Evolutionary conservation across 1,140 invertebrate genomes (phyloP).

Genomic region (Papilio polyxenes): DNA sequence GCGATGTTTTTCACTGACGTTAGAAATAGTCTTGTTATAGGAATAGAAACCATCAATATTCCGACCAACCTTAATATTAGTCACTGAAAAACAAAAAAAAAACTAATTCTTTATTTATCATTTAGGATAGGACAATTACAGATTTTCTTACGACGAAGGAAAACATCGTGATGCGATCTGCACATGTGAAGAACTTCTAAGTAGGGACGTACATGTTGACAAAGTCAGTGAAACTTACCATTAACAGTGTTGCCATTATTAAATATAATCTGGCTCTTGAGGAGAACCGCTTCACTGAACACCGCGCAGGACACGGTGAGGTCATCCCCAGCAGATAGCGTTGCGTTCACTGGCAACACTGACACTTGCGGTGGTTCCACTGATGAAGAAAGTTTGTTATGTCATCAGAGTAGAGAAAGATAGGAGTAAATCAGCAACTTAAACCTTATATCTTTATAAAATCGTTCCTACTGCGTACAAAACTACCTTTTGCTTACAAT

Average conservation of each 20-base stretch:
- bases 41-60: conserved; percentile 54
- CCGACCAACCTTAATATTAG: conserved; percentile 47
- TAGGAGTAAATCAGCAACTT: too few species aligned
- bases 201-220: too few species aligned
- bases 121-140: too few species aligned
- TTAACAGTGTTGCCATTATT: conserved; percentile 50
- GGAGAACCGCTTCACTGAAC: conserved; percentile 57
- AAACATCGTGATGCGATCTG: too few species aligned
- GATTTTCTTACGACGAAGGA: too few species aligned
- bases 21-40: conserved; percentile 55
- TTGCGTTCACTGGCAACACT: conserved; percentile 55
- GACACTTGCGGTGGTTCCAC: conserved; percentile 64
- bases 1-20: conserved; percentile 50
- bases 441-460: too few species aligned
- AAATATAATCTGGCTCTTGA: conserved; percentile 48
- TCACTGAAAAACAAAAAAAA: conserved; percentile 45
- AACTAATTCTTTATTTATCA: neutral
- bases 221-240: conserved; percentile 27
- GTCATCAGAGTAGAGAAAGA: too few species aligned
- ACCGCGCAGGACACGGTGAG: conserved; percentile 61
- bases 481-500: too few species aligned
- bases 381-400: conserved; percentile 40
- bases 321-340: conserved; percentile 47
- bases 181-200: too few species aligned
- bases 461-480: too few species aligned